phyloP scores from a whole-genome alignment of 2,888 invertebrate species.

The Acronicta aceris region DNA sequence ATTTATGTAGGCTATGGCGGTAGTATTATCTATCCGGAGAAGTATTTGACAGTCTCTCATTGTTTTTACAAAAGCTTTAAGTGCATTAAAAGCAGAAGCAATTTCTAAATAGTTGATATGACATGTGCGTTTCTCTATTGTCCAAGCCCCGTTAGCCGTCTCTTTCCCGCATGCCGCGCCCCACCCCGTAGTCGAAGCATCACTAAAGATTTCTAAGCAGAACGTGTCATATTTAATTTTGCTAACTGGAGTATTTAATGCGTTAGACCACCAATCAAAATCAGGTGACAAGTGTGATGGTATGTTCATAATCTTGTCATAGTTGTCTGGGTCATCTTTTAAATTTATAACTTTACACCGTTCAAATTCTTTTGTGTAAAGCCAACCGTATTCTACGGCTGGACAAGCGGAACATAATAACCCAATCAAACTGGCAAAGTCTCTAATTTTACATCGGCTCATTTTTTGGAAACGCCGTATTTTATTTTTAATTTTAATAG shows the following conservation, averaged over 20 bases:
- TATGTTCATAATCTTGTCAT: too few relatives aligned
- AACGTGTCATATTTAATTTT: not conserved
- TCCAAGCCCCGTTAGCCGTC: constrained; percentile 16
- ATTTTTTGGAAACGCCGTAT: not conserved
- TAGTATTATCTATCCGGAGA: not conserved
- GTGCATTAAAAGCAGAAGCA: constrained; percentile 6
- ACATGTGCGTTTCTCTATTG: not conserved
- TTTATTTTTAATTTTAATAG: not conserved
- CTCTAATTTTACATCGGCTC: not conserved
- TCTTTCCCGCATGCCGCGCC: constrained; percentile 2
- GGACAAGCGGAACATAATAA: not conserved
- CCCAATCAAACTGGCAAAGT: not conserved
- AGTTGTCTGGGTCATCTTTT: not conserved
- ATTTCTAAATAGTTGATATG: constrained; percentile 17
- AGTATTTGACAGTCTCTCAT: not conserved
- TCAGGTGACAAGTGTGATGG: too few relatives aligned
- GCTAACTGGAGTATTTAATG: not conserved
- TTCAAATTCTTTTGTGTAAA: constrained; percentile 1
- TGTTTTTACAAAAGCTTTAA: constrained; percentile 1
- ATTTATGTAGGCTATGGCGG: not conserved
- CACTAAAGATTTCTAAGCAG: constrained; percentile 15
- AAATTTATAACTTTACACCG: not conserved
- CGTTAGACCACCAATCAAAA: constrained; percentile 13
- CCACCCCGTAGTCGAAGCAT: constrained; percentile 24
- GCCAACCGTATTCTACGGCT: constrained; percentile 4